phyloP scores from a whole-genome alignment of 2,888 invertebrate species.

The Augochlorella aurata region DNA sequence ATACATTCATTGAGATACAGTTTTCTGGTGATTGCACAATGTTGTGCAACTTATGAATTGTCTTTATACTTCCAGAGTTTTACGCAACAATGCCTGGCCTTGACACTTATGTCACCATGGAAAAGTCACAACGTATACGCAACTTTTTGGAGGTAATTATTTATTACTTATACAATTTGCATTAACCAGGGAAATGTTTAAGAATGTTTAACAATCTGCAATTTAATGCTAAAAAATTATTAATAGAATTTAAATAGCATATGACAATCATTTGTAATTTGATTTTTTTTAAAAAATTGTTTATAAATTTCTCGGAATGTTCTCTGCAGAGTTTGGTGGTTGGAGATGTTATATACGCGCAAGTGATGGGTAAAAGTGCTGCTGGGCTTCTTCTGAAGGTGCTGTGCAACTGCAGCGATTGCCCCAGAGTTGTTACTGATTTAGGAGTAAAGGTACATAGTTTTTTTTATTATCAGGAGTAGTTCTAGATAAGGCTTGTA shows the following conservation, averaged over 20 bases:
- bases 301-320: neutral
- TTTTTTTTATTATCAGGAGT: neutral
- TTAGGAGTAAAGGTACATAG: constrained; percentile 91
- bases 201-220: no score
- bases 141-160: constrained; percentile 91
- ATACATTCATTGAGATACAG: constrained; percentile 47
- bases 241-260: no score
- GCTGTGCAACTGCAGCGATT: constrained; percentile 91
- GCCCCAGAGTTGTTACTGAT: constrained; percentile 91
- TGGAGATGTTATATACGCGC: constrained; percentile 91
- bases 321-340: constrained; percentile 77
- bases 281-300: no score
- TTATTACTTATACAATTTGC: neutral
- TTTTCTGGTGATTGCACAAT: neutral
- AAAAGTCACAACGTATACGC: constrained; percentile 89
- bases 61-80: constrained; percentile 84
- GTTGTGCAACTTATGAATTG: neutral
- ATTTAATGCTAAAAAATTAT: no score
- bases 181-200: neutral
- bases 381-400: constrained; percentile 91
- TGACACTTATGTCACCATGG: constrained; percentile 92
- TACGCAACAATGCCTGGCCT: constrained; percentile 93
- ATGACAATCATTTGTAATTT: no score
- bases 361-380: constrained; percentile 89
- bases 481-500: neutral